A percentile compares a stretch with the other conserved stretches of the same genome.
Conservation (phyloP, 2,113 vertebrate species). For the Sinocyclocheilus maitianheensis region DNA sequence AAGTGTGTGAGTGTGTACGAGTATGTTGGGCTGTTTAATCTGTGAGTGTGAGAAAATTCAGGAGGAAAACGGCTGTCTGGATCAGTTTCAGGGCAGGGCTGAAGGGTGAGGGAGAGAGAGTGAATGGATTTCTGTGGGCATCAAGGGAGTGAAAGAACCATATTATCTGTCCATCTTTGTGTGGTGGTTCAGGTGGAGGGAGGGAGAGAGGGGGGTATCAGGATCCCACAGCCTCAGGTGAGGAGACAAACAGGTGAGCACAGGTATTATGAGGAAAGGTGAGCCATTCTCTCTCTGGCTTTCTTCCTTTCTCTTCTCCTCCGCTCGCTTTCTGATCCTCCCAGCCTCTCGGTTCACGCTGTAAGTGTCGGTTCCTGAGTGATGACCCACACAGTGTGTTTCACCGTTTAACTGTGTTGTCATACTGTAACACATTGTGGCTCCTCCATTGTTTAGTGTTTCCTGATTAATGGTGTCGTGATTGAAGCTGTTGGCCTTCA, state of each 20-base stretch:
- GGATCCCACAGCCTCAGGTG: conserved; percentile 74
- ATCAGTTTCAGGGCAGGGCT: conserved; percentile 75
- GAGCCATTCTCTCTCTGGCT: conserved; percentile 64
- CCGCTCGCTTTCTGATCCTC: background rate
- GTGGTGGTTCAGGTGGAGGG: conserved; percentile 30
- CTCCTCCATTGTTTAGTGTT: conserved; percentile 19
- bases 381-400: background rate
- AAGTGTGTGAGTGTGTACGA: conserved; percentile 46
- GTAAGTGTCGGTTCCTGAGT: background rate
- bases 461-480: conserved; percentile 20
- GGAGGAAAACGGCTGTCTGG: conserved; percentile 64
- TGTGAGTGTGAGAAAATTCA: conserved; percentile 78
- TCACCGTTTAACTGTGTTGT: conserved; percentile 30
- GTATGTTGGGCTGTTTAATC: conserved; percentile 39
- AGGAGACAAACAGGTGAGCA: conserved; percentile 77
- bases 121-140: conserved; percentile 62
- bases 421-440: conserved; percentile 25
- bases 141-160: conserved; percentile 64
- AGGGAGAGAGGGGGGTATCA: conserved; percentile 49
- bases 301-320: conserved; percentile 50
- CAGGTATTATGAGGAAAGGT: conserved; percentile 76
- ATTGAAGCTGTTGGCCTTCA: conserved; percentile 37
- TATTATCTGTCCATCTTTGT: conserved; percentile 73
- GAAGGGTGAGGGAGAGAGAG: conserved; percentile 34
- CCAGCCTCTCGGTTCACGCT: conserved; percentile 17